Evolutionary conservation across 1,140 invertebrate species (phyloP), one percentile per base, ranked within the genome.

Genomic region (Artemia franciscana): DNA sequence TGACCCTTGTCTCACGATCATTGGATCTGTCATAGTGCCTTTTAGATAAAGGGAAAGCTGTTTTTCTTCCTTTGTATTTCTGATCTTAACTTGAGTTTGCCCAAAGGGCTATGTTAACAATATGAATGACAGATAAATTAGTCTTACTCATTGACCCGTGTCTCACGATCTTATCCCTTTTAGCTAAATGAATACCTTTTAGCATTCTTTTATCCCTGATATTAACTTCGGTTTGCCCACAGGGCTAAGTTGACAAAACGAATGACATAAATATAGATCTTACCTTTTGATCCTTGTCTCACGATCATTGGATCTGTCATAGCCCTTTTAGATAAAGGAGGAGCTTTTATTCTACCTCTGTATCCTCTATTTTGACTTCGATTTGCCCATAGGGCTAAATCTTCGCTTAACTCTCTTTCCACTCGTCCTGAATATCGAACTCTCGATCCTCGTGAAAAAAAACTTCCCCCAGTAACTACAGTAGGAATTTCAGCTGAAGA

Each of bases 371-470:
- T 51, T 51, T 51, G 39, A 18, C 39, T 51, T 21, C 39, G 61
- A 26, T 60, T 24, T 61, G 27, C 73, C 71, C 23, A 78, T 70
- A 26, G 78, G 77, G 51, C 76, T 77, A 62, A 74, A 74, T 86
- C 85, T 69, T 85, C 83, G 59, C 91, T 73, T 60, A 92, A 86
- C 75, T 94, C 90, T 39, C 82, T 78, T 73, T 93, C 88, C 18
- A 88, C 90, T 62, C 88, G 77, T 2, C 90, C 90, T 60, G 85
- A 85, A 73, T 88, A 91, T 67, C 88, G 85, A 72, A 95, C 93
- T 73, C 91, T 91, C 51, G 89, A 91, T 39, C 89, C 89, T 80
- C 88, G 86, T 0, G 88, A 91, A 76, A 95, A 95, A 66, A 95
- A 81, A 9, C 88, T 86, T n/a, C 91, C 90, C 24, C 91, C 89